A percentile compares a stretch with the other conserved stretches of the same genome.
Evolutionary conservation across 2,888 invertebrate genomes (phyloP).

Genomic region (Odontomyia ornata): DNA sequence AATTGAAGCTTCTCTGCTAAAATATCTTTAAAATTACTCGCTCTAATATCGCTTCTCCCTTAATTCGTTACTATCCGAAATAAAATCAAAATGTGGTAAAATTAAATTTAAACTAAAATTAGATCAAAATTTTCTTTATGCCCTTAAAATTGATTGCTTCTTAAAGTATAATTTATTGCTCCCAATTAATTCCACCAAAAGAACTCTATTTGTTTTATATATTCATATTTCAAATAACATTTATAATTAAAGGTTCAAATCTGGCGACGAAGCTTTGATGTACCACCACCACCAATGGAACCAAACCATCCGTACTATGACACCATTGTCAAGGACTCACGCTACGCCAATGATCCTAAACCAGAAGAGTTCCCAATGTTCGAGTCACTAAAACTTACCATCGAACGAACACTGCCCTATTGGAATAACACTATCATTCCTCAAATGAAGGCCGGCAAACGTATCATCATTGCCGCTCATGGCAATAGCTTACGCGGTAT

Average conservation of each 20-base stretch:
- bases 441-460: conserved; percentile 83
- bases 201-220: no score
- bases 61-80: no score
- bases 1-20: no score
- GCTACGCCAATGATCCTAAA: conserved; percentile 78
- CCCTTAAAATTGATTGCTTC: no score
- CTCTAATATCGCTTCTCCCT: no score
- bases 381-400: conserved; percentile 85
- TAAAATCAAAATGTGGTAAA: no score
- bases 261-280: conserved; percentile 87
- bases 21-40: no score
- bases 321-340: conserved; percentile 78
- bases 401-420: conserved; percentile 84
- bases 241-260: conserved; percentile 73
- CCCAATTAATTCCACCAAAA: no score
- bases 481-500: conserved; percentile 89
- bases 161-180: no score
- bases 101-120: no score
- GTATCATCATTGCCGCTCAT: conserved; percentile 85
- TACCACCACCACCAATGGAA: conserved; percentile 87
- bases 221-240: no score
- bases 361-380: conserved; percentile 83
- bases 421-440: conserved; percentile 84
- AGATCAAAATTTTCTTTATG: no score
- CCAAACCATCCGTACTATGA: conserved; percentile 80